Evolutionary conservation across 2,797 vertebrate genomes (phyloP), one percentile per base, ranked within the genome.

Genomic region (Tokudaia muenninki): DNA sequence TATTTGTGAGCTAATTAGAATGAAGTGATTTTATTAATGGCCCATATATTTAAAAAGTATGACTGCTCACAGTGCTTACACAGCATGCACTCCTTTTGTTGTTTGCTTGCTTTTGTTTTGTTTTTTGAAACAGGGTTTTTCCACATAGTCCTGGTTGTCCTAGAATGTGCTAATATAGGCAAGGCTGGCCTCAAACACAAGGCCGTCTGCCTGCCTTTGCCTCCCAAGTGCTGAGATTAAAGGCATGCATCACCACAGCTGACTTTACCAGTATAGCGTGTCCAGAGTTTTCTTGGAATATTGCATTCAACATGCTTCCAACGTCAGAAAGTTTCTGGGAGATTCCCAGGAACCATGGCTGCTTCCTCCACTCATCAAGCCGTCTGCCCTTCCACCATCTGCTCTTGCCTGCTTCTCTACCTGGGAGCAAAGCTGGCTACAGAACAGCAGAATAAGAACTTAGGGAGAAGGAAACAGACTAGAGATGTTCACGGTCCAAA

Each of bases 221-320:
- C 47, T 87, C 44, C 31, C 47, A 9, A 86, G 63, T 87, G 21
- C 31, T 87, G 61, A 44, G 19, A 86, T 67, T 65, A 86, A 86
- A 50, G 44, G 61, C 11, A 0, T 50, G 29, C 1, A 1, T 44
- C 41, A 67, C 61, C 61, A 50, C 44, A 8, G 10, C 83, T 26
- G 6, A 11, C 2, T 50, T 50, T 92, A 96, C 90, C 75, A 80
- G 29, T 87, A 82, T 89, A 80, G 87, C 87, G 79, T 79, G 70
- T 77, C 91, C 55, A 88, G 13, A 95, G 24, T 67, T 97, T 94
- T 88, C 94, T 67, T 61, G 87, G 96, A 94, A 67, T 41, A 94
- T 95, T 96, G 94, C 82, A 96, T 87, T 94, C 70, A 67, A 84
- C 81, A 72, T 96, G 52, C 37, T 96, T 81, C 67, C 77, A 72